Evolutionary conservation across 2,113 vertebrate genomes (phyloP).

Genomic region (Aldabrachelys gigantea): DNA sequence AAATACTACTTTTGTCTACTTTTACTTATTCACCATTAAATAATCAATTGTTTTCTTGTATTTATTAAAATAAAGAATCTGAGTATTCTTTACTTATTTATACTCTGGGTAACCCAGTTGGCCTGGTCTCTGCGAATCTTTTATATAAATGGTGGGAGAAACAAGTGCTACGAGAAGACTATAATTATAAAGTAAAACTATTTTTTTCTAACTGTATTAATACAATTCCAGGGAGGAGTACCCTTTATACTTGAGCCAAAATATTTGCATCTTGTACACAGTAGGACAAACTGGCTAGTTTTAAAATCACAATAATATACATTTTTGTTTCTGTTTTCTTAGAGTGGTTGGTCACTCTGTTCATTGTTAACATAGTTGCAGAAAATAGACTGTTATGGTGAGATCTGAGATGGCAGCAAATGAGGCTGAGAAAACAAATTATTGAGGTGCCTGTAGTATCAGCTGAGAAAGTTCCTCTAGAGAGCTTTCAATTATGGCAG

Average conservation of each 20-base stretch:
- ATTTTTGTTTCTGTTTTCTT: not conserved
- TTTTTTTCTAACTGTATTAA: not conserved
- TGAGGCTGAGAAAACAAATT: not conserved
- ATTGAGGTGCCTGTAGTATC: not conserved
- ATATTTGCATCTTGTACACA: not conserved
- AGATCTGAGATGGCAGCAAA: not conserved
- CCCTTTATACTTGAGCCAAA: not conserved
- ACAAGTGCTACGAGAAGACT: not conserved
- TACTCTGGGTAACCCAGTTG: not conserved
- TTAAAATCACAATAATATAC: not conserved
- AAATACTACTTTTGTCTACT: not conserved
- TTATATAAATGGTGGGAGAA: fast-evolving
- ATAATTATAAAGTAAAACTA: not conserved
- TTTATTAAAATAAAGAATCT: not conserved
- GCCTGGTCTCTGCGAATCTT: not conserved
- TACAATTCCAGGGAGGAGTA: not conserved
- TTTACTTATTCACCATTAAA: not conserved
- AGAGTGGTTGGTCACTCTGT: not conserved
- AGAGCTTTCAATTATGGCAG: slow-evolving; percentile 19
- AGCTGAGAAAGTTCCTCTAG: slow-evolving; percentile 32
- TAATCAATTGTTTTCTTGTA: not conserved
- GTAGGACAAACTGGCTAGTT: not conserved
- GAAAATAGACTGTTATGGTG: slow-evolving; percentile 19
- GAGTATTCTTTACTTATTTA: not conserved
- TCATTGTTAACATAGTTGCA: not conserved